A percentile compares a stretch with the other conserved stretches of the same genome.
These are phyloP conservation scores for Tapirus indicus DNA, from an alignment of 2,797 vertebrate genomes.

Conservation along the genomic window DNA sequence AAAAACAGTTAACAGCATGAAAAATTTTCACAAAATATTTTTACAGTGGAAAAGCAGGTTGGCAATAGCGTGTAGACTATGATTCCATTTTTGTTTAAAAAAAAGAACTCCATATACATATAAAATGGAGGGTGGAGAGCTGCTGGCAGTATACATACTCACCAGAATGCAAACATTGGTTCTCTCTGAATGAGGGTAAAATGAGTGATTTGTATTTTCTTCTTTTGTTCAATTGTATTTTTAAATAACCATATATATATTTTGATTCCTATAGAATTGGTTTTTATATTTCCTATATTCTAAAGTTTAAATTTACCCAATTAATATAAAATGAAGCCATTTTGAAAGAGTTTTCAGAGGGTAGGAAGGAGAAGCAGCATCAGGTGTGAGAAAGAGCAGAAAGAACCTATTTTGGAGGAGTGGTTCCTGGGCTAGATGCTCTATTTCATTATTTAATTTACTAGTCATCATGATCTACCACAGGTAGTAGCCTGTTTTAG, in stretches of 20 bases:
- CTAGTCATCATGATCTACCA: neutral
- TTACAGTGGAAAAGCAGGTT: neutral
- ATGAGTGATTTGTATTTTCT: neutral
- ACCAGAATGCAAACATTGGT: neutral
- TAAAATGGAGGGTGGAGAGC: neutral
- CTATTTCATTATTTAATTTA: neutral
- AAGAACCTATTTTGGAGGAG: neutral
- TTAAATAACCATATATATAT: neutral
- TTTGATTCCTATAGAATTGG: neutral
- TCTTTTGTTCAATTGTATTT: neutral
- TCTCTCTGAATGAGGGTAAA: neutral
- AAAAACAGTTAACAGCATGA: neutral
- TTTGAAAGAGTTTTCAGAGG: neutral
- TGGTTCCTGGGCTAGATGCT: neutral
- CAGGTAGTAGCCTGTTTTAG: neutral
- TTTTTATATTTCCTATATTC: neutral
- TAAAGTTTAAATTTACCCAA: neutral
- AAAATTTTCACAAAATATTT: neutral
- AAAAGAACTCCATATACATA: neutral
- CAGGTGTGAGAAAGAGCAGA: too few species aligned
- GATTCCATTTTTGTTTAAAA: slow-evolving; percentile 7
- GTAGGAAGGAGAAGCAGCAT: neutral
- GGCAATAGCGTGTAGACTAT: neutral
- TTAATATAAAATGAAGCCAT: neutral
- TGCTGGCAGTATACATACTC: neutral